Evolutionary conservation across 1,140 invertebrate species (phyloP).

Genomic region (Lepidostoma basale): DNA sequence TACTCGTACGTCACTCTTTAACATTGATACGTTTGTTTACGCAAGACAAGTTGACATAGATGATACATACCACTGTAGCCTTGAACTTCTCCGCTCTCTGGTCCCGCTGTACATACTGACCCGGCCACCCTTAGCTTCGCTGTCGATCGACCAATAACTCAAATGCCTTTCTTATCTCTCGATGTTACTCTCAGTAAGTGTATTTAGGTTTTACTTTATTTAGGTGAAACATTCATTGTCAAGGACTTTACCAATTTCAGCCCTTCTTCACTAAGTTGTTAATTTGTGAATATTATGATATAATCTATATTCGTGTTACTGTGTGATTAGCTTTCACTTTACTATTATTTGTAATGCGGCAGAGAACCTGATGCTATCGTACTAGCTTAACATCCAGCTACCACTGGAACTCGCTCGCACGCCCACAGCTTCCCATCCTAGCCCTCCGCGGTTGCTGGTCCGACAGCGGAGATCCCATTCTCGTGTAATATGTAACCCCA

Average conservation of each 20-base stretch:
- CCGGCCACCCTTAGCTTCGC: neutral
- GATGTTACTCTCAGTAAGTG: conserved; percentile 32
- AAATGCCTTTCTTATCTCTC: conserved; percentile 37
- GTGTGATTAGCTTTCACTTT: conserved; percentile 40
- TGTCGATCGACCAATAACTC: conserved; percentile 39
- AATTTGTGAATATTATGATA: conserved; percentile 33
- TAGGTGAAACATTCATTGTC: conserved; percentile 1
- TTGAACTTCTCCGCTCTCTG: neutral
- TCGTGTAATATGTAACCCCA: too few species aligned
- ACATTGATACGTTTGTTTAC: conserved; percentile 38
- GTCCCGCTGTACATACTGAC: conserved; percentile 29
- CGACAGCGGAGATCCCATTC: too few species aligned
- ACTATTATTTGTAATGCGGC: conserved; percentile 47
- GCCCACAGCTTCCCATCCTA: neutral
- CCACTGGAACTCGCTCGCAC: conserved; percentile 12
- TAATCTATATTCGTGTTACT: conserved; percentile 28
- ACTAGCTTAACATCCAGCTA: conserved; percentile 23
- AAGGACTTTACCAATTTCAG: neutral
- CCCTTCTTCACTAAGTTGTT: conserved; percentile 24
- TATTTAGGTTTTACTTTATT: conserved; percentile 24
- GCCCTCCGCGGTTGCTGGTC: neutral
- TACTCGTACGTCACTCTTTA: conserved; percentile 43
- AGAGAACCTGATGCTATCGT: conserved; percentile 16
- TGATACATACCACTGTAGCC: conserved; percentile 27
- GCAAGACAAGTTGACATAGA: conserved; percentile 40